Conservation (phyloP, 2,113 vertebrate genomes). For the Sclerurus mexicanus region DNA sequence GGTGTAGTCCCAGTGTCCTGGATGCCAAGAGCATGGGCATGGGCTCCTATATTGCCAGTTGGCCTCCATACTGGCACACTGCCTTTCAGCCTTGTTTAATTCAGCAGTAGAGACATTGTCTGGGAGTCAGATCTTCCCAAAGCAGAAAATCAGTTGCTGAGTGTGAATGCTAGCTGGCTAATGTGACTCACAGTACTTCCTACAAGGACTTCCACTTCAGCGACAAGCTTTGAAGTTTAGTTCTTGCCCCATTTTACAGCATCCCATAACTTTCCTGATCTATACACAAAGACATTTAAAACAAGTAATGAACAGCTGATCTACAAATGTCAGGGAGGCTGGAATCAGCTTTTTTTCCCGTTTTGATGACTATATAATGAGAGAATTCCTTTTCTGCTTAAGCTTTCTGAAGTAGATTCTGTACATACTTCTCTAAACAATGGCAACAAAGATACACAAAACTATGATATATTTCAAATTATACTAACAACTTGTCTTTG, state of each 20-base stretch:
- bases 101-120: neutral
- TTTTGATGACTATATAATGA: neutral
- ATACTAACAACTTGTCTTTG: neutral
- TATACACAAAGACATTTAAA: neutral
- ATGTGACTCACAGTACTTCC: neutral
- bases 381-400: neutral
- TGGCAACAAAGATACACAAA: neutral
- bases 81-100: neutral
- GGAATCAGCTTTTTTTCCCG: neutral
- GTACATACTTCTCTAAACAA: neutral
- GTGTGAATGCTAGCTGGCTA: neutral
- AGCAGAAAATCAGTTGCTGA: neutral
- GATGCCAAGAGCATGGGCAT: rapidly evolving
- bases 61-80: neutral
- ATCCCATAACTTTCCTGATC: neutral
- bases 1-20: neutral
- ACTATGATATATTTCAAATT: neutral
- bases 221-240: neutral
- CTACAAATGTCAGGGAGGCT: neutral
- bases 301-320: neutral
- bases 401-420: neutral
- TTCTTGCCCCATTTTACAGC: neutral
- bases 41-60: neutral
- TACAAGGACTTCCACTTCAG: neutral
- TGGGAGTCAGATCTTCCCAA: neutral